These are phyloP conservation scores for Bombus pyrosoma DNA, from an alignment of 1,140 invertebrate species.

Conservation along the genomic window DNA sequence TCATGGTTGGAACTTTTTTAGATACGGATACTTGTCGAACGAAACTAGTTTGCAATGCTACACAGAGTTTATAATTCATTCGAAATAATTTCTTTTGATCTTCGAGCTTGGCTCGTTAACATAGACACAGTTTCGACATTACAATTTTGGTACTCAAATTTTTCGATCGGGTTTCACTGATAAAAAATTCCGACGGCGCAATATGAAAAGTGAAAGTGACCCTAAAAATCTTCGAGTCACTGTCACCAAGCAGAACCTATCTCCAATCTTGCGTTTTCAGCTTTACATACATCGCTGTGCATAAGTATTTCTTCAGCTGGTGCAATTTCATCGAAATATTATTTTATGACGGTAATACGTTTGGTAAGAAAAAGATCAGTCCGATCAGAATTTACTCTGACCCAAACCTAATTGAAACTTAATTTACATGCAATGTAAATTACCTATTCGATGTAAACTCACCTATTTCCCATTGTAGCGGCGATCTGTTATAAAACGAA, in stretches of 20 bases:
- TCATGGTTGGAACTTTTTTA: not conserved
- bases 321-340: too few relatives aligned
- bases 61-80: too few relatives aligned
- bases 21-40: too few relatives aligned
- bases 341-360: too few relatives aligned
- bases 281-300: not conserved
- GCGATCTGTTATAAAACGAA: not conserved
- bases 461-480: not conserved
- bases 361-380: not conserved
- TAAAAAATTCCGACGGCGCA: conserved; percentile 1
- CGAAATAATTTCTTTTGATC: too few relatives aligned
- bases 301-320: too few relatives aligned
- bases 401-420: not conserved
- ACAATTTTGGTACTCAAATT: not conserved
- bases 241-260: not conserved
- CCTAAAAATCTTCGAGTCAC: conserved; percentile 8
- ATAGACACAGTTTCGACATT: not conserved
- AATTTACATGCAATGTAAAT: not conserved
- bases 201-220: conserved; percentile 33
- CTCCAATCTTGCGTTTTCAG: not conserved
- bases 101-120: not conserved
- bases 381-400: not conserved
- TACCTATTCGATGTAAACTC: not conserved
- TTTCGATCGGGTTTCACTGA: conserved; percentile 14
- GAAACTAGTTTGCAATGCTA: not conserved